Base-by-base conservation (phyloP, 2,113 vertebrate genomes). In the Drymodes brunneopygia region DNA sequence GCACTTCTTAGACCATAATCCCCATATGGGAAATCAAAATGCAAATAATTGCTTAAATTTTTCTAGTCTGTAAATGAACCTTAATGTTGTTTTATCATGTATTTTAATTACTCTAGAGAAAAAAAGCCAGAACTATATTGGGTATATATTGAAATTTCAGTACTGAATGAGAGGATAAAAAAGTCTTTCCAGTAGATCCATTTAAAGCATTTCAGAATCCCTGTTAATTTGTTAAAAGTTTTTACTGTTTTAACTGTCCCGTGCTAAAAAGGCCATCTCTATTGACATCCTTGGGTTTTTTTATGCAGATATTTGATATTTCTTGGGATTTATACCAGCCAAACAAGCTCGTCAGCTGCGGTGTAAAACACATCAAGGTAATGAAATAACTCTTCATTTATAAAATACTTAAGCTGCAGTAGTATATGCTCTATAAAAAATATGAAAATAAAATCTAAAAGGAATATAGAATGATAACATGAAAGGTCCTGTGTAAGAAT, bases 301-400 rank as follows among this genome's bases (percentile, higher is more conserved):
- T 96, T 80, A 72, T 93, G 61, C 98, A 99, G 99, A 99, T 99
- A 98, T 99, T 99, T 98, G 99, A 99, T 98, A 99, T 99, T 97
- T 99, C 99, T 67, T 99, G 99, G 99, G 99, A 99, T 98, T 98
- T 99, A 96, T 99, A 99, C 97, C 99, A 99, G 97, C 98, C 99
- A 81, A 99, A 98, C 98, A 99, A 99, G 95, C 98, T 99, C 5
- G 99, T 99, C 92, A 99, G 99, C 98, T 99, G 99, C 96, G 99
- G 99, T 3, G 99, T 99, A 95, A 99, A 99, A 97, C 99, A 99
- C 95, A 99, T 99, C 95, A 99, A 99, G 99, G 99, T 99, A 99
- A 94, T 92, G 70, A 74, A 83, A 82, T 72, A 81, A 62, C 28
- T 66, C 9, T 69, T 86, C 11, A 56, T 88, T 77, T 47, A 42